Conservation (phyloP, 1,140 invertebrate genomes). For the Cyclina sinensis region DNA sequence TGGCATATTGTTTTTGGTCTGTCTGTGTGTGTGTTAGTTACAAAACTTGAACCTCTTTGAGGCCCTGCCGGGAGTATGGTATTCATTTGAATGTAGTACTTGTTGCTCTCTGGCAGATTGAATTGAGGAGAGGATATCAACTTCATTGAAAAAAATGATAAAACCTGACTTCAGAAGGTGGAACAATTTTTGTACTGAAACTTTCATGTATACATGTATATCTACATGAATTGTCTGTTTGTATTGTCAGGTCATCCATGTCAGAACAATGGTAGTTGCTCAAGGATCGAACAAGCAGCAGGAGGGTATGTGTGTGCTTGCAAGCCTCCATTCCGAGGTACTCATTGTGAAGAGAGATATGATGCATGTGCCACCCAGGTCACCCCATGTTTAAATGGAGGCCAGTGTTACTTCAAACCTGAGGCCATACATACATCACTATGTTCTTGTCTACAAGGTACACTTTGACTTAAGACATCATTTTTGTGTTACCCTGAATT, state of each 20-base stretch:
- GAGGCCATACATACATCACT: conserved; percentile 37
- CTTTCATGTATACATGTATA: too few species aligned
- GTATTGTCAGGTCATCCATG: conserved; percentile 28
- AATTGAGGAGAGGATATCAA: too few species aligned
- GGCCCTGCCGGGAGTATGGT: too few species aligned
- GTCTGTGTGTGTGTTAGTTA: too few species aligned
- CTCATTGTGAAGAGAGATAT: conserved; percentile 40
- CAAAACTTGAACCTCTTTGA: too few species aligned
- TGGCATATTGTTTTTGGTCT: too few species aligned
- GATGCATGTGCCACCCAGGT: conserved; percentile 33
- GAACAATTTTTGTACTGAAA: too few species aligned
- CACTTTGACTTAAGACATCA: background rate
- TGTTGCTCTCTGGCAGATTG: too few species aligned
- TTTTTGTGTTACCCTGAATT: background rate
- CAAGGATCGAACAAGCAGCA: background rate
- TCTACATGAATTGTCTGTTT: too few species aligned
- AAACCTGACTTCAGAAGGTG: too few species aligned
- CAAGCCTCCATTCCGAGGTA: conserved; percentile 17
- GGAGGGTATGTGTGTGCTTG: conserved; percentile 21
- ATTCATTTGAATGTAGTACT: too few species aligned
- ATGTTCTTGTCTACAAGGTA: conserved; percentile 36
- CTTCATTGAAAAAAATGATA: too few species aligned
- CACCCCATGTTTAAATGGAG: conserved; percentile 47
- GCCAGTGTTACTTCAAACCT: conserved; percentile 23
- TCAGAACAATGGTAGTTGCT: conserved; percentile 35